A percentile compares a stretch with the other conserved stretches of the same genome.
Conservation (phyloP, 2,113 vertebrate species). For the Chelonoidis abingdonii region DNA sequence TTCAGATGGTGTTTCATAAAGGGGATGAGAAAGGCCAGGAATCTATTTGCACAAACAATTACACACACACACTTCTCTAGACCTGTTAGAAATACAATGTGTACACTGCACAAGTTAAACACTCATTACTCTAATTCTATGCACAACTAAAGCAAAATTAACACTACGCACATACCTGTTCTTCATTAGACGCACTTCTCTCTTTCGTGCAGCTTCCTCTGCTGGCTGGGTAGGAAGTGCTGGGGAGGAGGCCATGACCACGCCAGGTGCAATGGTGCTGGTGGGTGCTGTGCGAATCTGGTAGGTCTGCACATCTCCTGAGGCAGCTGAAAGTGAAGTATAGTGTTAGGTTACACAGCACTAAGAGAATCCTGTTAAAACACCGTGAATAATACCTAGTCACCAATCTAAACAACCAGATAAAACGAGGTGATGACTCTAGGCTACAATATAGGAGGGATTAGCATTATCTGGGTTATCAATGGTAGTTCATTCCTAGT, state of each 20-base stretch:
- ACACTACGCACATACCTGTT: conserved; percentile 86
- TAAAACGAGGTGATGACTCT: not conserved
- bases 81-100: not conserved
- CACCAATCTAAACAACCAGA: not conserved
- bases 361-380: not conserved
- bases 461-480: not conserved
- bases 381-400: fast-evolving
- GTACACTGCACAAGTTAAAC: not conserved
- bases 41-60: not conserved
- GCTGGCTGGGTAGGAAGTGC: conserved; percentile 89
- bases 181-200: conserved; percentile 98
- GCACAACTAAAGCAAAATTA: not conserved
- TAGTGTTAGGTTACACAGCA: not conserved
- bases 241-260: conserved; percentile 96
- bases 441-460: conserved; percentile 11
- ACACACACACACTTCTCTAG: not conserved
- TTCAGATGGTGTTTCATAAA: not conserved
- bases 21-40: not conserved
- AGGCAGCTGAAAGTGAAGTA: conserved; percentile 83
- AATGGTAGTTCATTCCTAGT: not conserved
- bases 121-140: fast-evolving
- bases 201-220: conserved; percentile 95
- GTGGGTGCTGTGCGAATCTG: conserved; percentile 96
- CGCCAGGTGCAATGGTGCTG: conserved; percentile 92
- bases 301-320: conserved; percentile 97